phyloP scores from a whole-genome alignment of 2,888 invertebrate genomes.

The Cephus sareptanus region DNA sequence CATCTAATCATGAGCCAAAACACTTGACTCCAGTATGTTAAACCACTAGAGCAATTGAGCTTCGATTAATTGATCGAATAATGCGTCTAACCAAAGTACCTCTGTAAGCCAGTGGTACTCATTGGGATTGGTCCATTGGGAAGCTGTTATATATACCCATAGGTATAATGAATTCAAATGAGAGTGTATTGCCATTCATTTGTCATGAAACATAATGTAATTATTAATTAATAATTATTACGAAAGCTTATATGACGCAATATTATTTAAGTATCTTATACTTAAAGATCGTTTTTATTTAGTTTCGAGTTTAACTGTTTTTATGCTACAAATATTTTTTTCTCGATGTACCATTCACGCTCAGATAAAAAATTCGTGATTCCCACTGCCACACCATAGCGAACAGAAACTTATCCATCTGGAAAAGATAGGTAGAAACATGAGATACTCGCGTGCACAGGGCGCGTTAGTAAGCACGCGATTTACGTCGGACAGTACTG shows the following conservation, averaged over 20 bases:
- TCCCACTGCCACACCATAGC: background rate
- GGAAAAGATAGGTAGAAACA: background rate
- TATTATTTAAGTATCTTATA: no score
- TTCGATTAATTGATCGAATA: conserved; percentile 16
- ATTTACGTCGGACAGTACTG: background rate
- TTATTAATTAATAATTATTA: no score
- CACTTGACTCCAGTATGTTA: conserved; percentile 8
- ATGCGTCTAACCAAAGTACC: conserved; percentile 8
- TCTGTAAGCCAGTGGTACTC: background rate
- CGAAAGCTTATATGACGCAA: no score
- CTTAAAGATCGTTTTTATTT: no score
- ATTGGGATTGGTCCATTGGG: no score
- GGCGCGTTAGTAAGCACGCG: background rate
- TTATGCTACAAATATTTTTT: no score
- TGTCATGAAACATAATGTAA: no score
- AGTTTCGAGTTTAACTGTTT: no score
- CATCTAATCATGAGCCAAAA: conserved; percentile 12
- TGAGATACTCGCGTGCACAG: background rate
- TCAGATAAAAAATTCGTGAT: background rate
- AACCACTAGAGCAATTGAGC: conserved; percentile 18
- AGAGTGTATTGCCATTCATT: no score
- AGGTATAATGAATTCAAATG: no score
- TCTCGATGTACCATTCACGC: no score
- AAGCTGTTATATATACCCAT: no score
- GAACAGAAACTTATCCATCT: background rate